Evolutionary conservation across 1,140 invertebrate genomes (phyloP).

Genomic region (Caenorhabditis brenneri): DNA sequence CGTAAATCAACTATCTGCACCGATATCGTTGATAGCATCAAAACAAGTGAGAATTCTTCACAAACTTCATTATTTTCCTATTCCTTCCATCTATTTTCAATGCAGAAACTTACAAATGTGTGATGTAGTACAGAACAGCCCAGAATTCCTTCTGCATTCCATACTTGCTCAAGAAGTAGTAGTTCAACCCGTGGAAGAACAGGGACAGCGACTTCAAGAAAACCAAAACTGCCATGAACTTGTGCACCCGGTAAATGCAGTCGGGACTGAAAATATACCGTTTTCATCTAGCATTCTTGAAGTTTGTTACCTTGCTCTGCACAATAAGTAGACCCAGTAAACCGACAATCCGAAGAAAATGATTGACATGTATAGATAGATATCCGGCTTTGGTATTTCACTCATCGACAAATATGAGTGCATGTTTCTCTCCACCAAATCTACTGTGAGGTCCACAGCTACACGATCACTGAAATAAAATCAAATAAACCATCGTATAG

Average conservation of each 20-base stretch:
- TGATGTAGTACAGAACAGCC: constrained; percentile 95
- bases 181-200: constrained; percentile 94
- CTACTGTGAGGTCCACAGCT: constrained; percentile 71
- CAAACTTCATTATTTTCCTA: too few species aligned
- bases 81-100: background rate
- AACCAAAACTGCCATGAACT: constrained; percentile 91
- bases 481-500: background rate
- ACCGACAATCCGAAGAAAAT: constrained; percentile 86
- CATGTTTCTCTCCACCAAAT: constrained; percentile 78
- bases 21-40: too few species aligned
- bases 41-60: too few species aligned
- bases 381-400: constrained; percentile 88
- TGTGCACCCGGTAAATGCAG: constrained; percentile 91
- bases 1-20: too few species aligned
- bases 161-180: constrained; percentile 89
- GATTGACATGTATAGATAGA: constrained; percentile 89
- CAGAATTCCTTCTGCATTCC: constrained; percentile 93
- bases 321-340: constrained; percentile 88
- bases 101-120: constrained; percentile 80
- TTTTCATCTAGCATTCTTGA: background rate
- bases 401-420: constrained; percentile 93
- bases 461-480: constrained; percentile 60
- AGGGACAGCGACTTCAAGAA: constrained; percentile 80
- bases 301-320: constrained; percentile 79
- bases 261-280: constrained; percentile 74